Base-by-base conservation (phyloP, 2,888 invertebrate species). In the Poecilobothrus nobilitatus region DNA sequence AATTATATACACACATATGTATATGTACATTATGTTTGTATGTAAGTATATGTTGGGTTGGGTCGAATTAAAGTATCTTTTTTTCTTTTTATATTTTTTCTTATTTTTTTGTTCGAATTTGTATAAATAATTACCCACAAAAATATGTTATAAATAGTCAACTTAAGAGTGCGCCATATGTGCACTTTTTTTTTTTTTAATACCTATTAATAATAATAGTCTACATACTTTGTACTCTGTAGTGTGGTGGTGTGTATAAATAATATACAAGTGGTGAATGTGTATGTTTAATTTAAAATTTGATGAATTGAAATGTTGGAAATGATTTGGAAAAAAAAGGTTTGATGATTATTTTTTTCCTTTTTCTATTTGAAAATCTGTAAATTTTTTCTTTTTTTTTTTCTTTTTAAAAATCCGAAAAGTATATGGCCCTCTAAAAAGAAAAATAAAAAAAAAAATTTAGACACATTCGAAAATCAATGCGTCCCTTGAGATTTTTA, bases 241-340 rank as follows among this genome's bases (percentile, higher is more conserved):
- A 18, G n/a, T 27, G 27, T 27, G 27, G 27, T 27, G 27, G 27
- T 27, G 27, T 27, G 5, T 27, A 4, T 27, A 27, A 27, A 4
- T 4, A 27, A 4, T 4, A 5, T 27, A 27, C 27, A 27, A 27
- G 27, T 27, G 5, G 27, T 27, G 27, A 27, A 27, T 27, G 2
- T 27, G 27, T 27, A 27, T 27, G 5, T 5, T 4, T 27, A 27
- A 27, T 27, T 27, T 27, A 53, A 18, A 53, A 53, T 18, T 12
- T 12, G 53, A 18, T 12, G 53, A 53, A 53, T 15, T n/a, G 15
- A 53, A 53, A 53, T 53, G 15, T n/a, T 53, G 15, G 27, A 53
- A 53, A 53, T 53, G 53, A 53, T 53, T 53, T 53, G 53, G n/a
- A 53, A 53, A 53, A n/a, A 41, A 41, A 53, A 53, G 53, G 53